Percentiles rank a stretch among this genome's conserved stretches.
phyloP scores from a whole-genome alignment of 2,113 vertebrate species.

The Oryzias woworae region DNA sequence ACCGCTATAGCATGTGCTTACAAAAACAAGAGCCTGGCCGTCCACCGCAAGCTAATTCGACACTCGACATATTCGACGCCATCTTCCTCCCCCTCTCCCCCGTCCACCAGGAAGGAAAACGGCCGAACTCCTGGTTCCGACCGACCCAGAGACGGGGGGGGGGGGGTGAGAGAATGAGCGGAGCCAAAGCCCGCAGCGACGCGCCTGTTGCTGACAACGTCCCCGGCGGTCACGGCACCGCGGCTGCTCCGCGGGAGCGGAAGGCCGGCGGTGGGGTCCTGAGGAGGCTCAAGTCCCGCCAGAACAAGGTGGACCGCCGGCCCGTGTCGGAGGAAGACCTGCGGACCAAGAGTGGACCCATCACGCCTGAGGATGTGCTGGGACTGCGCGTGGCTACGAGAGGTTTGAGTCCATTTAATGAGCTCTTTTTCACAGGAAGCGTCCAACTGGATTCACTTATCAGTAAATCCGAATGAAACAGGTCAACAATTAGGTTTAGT shows the following conservation, averaged over 20 bases:
- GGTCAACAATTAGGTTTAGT: too few species aligned
- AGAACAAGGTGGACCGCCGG: conserved; percentile 74
- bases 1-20: conserved; percentile 63
- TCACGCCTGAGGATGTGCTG: conserved; percentile 86
- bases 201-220: conserved; percentile 73
- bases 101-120: background rate
- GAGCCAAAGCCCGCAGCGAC: conserved; percentile 79
- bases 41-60: conserved; percentile 70
- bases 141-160: background rate
- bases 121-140: background rate
- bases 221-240: conserved; percentile 54
- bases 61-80: conserved; percentile 71
- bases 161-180: conserved; percentile 77
- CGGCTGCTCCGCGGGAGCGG: conserved; percentile 56
- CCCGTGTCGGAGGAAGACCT: conserved; percentile 84
- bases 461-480: too few species aligned
- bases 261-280: conserved; percentile 80
- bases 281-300: conserved; percentile 83
- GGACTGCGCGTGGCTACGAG: conserved; percentile 84
- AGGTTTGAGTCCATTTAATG: conserved; percentile 61
- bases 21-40: conserved; percentile 62
- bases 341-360: conserved; percentile 73
- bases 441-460: too few species aligned
- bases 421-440: background rate
- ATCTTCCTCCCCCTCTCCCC: conserved; percentile 49